Evolutionary conservation across 1,140 invertebrate genomes (phyloP).

Genomic region (Plectrocnemia conspersa): DNA sequence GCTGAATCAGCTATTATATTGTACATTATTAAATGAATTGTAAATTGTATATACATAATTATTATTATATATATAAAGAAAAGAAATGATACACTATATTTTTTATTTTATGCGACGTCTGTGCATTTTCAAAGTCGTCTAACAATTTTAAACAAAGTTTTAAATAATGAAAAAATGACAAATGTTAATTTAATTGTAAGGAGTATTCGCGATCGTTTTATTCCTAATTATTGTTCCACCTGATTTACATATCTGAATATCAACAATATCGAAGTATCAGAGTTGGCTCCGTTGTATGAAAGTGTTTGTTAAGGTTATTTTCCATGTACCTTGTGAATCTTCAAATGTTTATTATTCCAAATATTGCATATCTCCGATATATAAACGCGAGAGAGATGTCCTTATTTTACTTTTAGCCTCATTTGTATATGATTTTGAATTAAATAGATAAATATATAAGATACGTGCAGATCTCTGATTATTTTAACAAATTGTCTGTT

Average conservation of each 20-base stretch:
- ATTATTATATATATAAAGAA: conserved; percentile 32
- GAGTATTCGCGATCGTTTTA: conserved; percentile 25
- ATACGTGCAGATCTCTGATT: conserved; percentile 33
- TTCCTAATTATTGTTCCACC: conserved; percentile 1
- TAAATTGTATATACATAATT: conserved; percentile 36
- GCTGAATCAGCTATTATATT: conserved; percentile 26
- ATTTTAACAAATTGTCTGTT: conserved; percentile 30
- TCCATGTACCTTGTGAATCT: too few relatives aligned
- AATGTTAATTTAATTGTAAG: conserved; percentile 18
- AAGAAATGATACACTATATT: conserved; percentile 32
- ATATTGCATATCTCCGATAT: too few relatives aligned
- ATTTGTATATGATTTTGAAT: conserved; percentile 21
- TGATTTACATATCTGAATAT: conserved; percentile 21
- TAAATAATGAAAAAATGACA: conserved; percentile 18
- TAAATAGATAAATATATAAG: conserved; percentile 27
- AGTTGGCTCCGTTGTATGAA: too few relatives aligned
- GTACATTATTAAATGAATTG: conserved; percentile 35
- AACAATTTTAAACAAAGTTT: conserved; percentile 24
- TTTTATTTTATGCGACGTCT: too few relatives aligned
- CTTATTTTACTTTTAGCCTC: too few relatives aligned
- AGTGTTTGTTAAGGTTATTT: too few relatives aligned
- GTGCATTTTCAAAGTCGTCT: too few relatives aligned
- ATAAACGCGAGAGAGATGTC: too few relatives aligned
- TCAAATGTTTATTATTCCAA: too few relatives aligned
- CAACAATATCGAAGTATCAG: too few relatives aligned